Evolutionary conservation across 2,888 invertebrate genomes (phyloP), one percentile per base, ranked within the genome.

Genomic region (Chalcis sispes): DNA sequence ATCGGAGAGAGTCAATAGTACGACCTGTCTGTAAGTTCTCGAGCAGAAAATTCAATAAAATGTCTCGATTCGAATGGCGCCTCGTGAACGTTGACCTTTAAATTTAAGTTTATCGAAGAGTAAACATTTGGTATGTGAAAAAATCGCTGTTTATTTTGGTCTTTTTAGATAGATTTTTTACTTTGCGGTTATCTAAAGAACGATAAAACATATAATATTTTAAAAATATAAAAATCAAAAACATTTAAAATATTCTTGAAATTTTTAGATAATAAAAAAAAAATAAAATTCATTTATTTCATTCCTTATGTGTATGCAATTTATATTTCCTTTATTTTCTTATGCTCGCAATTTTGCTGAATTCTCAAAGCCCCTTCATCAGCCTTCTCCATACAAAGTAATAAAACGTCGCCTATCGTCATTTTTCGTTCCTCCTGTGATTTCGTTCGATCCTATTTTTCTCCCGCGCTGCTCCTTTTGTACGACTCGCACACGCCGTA

Each of bases 31-130:
- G 80, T 75, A 83, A 78, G 82, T 85, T 83, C 81, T 84, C 81
- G 82, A 80, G 83, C 86, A 80, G 85, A 85, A 87, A 86, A 87
- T 85, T 83, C 80, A 82, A 86, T 86, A 84, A 85, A 84, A 82
- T 83, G 80, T 82, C 80, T 80, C 82, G 83, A 83, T 84, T 82
- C 83, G 82, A 82, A 81, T 78, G 86, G 86, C 86, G 42, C 42
- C 42, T 42, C 36, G 4, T 36, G 75, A 64, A 4, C 76, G 69
- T 42, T 42, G 13, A 67, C 64, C 64, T 80, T 80, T 80, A 74
- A 80, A 77, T 64, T 54, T 20, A 54, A 72, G 65, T 72, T 52
- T 29, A 20, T 13, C 42, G 8, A 5, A 65, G n/a, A n/a, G n/a
- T n/a, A n/a, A n/a, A n/a, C n/a, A n/a, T n/a, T n/a, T n/a, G n/a